A percentile compares a stretch with the other conserved stretches of the same genome.
Conservation (phyloP, 2,888 invertebrate genomes). For the Tetranychus truncatus region DNA sequence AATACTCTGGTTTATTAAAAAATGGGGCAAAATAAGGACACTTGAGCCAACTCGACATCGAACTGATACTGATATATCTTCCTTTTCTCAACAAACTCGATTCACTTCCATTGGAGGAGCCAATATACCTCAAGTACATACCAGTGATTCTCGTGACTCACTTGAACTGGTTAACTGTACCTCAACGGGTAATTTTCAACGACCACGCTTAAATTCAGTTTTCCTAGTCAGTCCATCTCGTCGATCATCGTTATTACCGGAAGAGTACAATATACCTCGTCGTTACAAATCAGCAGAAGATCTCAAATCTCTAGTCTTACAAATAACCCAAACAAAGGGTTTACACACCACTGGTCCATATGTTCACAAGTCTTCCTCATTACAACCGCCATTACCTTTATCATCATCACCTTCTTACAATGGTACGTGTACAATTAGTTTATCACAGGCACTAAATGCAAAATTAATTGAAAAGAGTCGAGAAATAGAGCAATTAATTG, state of each 20-base stretch:
- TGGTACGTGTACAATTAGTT: background rate
- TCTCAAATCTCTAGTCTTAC: constrained; percentile 15
- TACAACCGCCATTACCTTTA: background rate
- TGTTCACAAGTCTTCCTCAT: constrained; percentile 10
- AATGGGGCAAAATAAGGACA: constrained; percentile 86
- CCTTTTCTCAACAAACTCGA: constrained; percentile 20
- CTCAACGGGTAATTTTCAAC: constrained; percentile 12
- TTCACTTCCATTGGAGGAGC: constrained; percentile 4
- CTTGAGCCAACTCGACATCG: constrained; percentile 31
- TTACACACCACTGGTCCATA: background rate
- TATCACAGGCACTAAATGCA: background rate
- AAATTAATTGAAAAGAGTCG: no score
- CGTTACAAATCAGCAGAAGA: constrained; percentile 66
- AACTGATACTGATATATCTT: constrained; percentile 20
- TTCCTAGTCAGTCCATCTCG: constrained; percentile 45
- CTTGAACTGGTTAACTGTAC: background rate
- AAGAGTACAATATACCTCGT: constrained; percentile 45
- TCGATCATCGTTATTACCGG: constrained; percentile 30
- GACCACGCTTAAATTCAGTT: constrained; percentile 61
- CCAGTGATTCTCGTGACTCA: constrained; percentile 13
- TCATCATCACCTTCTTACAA: constrained; percentile 2
- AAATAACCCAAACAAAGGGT: constrained; percentile 5
- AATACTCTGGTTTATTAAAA: constrained; percentile 73
- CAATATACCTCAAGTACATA: constrained; percentile 19
- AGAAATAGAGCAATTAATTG: no score